These are phyloP conservation scores for Apistogramma diplotaenia DNA, from an alignment of 2,113 vertebrate species.

Conservation along the genomic window DNA sequence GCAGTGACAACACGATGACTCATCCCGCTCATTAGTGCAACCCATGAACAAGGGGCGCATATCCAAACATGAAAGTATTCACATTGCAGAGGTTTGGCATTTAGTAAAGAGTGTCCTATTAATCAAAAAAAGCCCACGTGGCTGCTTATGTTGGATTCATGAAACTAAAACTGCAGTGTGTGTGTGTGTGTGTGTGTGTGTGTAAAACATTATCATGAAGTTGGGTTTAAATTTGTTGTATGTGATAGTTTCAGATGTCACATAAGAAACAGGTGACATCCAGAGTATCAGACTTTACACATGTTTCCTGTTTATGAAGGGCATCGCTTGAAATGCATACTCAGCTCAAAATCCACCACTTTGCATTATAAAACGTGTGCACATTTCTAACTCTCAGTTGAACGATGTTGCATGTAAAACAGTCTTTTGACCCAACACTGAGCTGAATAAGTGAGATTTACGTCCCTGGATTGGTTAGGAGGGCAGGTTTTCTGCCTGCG, in stretches of 20 bases:
- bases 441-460: background rate
- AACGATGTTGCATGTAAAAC: background rate
- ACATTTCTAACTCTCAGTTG: background rate
- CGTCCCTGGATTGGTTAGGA: background rate
- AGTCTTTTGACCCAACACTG: background rate
- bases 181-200: background rate
- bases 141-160: background rate
- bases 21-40: constrained; percentile 31
- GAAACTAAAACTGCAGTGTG: background rate
- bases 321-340: background rate
- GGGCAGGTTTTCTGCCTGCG: background rate
- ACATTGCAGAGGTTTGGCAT: background rate
- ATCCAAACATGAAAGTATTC: background rate
- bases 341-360: background rate
- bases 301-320: background rate
- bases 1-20: constrained; percentile 28
- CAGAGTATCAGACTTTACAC: background rate
- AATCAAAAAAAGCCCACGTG: constrained; percentile 7
- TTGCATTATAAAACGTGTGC: background rate
- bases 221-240: background rate
- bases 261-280: background rate
- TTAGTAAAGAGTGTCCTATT: background rate
- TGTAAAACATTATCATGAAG: too few relatives aligned
- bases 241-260: background rate
- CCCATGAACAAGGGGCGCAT: background rate